phyloP scores from a whole-genome alignment of 1,140 invertebrate genomes.

The Eupeodes corollae region DNA sequence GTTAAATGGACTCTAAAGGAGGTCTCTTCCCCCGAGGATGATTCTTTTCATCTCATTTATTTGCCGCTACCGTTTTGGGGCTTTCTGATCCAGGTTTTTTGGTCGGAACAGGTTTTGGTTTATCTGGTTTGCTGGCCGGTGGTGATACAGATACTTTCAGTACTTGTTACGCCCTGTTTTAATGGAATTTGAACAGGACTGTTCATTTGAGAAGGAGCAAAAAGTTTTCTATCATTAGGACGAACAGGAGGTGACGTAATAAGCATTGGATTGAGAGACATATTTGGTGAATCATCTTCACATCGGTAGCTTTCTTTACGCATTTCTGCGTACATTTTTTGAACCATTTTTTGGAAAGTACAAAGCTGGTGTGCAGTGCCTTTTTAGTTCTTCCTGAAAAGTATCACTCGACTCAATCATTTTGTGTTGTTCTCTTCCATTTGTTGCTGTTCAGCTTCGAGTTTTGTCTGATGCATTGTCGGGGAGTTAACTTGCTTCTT shows the following conservation, averaged over 20 bases:
- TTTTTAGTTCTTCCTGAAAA: slow-evolving; percentile 89
- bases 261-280: slow-evolving; percentile 35
- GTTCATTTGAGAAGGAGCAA: background rate
- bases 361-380: slow-evolving; percentile 88
- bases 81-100: slow-evolving; percentile 17
- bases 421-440: slow-evolving; percentile 93
- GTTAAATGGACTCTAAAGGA: slow-evolving; percentile 10
- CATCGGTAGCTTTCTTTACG: slow-evolving; percentile 51
- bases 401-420: slow-evolving; percentile 88
- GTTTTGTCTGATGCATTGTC: slow-evolving; percentile 95
- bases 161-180: slow-evolving; percentile 7
- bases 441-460: slow-evolving; percentile 88
- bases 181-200: background rate
- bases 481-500: slow-evolving; percentile 90
- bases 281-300: slow-evolving; percentile 40
- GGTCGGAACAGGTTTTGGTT: slow-evolving; percentile 15
- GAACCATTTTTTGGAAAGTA: slow-evolving; percentile 81
- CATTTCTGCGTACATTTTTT: slow-evolving; percentile 66
- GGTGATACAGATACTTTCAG: slow-evolving; percentile 19
- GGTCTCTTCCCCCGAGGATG: slow-evolving; percentile 9
- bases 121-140: slow-evolving; percentile 15
- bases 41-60: background rate
- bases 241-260: slow-evolving; percentile 19
- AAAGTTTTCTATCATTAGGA: background rate
- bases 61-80: slow-evolving; percentile 4